Base-by-base conservation (phyloP, 2,888 invertebrate species). In the Athrips mouffetella region DNA sequence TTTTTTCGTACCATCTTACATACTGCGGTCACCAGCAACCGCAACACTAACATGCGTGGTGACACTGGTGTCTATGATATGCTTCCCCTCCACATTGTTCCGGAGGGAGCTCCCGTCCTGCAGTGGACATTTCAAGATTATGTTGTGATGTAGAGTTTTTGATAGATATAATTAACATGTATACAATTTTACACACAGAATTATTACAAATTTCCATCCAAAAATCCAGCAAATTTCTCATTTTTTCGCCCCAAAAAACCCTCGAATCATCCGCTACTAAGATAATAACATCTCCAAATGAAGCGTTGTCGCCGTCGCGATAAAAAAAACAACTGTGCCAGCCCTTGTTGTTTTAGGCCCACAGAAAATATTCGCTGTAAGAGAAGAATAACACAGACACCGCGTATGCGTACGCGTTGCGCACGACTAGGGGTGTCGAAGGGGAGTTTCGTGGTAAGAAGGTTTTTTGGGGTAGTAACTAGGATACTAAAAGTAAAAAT, bases 331-430 rank as follows among this genome's bases (percentile, higher is more conserved):
- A 60, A 52, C 54, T 72, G 25, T 66, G 62, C 67, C 64, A 62
- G 54, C 55, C 25, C 18, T 47, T 79, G 76, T 84, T 84, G 68
- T 72, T 81, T 83, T 83, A 83, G 83, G 82, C 61, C 58, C 65
- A 70, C 57, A 50, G 58, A 80, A 80, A 84, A 84, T 82, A 83
- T 83, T 83, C 69, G 65, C 67, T 66, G 62, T 76, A 74, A 82
- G 69, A 70, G 80, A 82, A 83, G 65, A 81, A 84, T 76, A 84
- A 81, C 74, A 82, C 59, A 55, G 62, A n/a, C n/a, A n/a, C n/a
- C n/a, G n/a, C n/a, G n/a, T n/a, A n/a, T n/a, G 45, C 4, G 21
- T 20, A 57, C 62, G 63, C 58, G 41, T n/a, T 52, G 58, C 55
- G 57, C 59, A 58, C 50, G 35, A 52, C 49, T 52, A 16, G 16